A percentile compares a stretch with the other conserved stretches of the same genome.
These are phyloP conservation scores for Stenodema calcarata DNA, from an alignment of 2,888 invertebrate species.

Conservation along the genomic window DNA sequence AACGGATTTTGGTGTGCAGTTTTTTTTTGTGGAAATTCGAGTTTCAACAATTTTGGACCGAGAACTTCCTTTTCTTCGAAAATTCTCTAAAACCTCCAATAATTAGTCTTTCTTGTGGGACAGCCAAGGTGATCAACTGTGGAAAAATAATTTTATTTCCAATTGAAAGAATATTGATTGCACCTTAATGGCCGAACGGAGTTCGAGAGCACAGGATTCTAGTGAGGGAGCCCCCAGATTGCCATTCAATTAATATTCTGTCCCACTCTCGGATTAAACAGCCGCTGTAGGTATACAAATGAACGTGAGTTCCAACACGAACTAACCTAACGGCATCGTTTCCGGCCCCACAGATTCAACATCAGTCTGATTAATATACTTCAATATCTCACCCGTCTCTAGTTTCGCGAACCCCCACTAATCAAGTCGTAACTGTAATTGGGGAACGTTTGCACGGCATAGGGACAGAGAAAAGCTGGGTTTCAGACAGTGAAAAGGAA, in stretches of 20 bases:
- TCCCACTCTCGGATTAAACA: conserved; percentile 8
- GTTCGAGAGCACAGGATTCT: not conserved
- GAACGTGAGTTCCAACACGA: not conserved
- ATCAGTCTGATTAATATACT: conserved; percentile 14
- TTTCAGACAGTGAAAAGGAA: conserved; percentile 1
- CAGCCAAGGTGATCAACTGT: not conserved
- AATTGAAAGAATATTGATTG: not conserved
- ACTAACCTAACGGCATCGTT: conserved; percentile 19
- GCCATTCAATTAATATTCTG: conserved; percentile 13
- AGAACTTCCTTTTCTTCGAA: too few species aligned
- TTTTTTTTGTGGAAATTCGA: too few species aligned
- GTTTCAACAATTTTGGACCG: too few species aligned
- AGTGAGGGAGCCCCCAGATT: not conserved
- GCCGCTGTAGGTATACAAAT: conserved; percentile 8
- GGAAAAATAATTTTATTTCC: not conserved
- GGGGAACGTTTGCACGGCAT: not conserved
- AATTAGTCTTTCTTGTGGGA: too few species aligned
- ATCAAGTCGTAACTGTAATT: conserved; percentile 15
- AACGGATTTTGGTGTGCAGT: too few species aligned
- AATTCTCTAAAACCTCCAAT: too few species aligned
- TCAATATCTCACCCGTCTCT: conserved; percentile 3
- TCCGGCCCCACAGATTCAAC: not conserved
- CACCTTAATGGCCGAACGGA: not conserved
- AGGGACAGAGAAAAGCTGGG: not conserved
- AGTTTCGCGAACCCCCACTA: not conserved